Percentiles rank a stretch among this genome's conserved stretches.
Conservation (phyloP, 2,888 invertebrate species). For the Agrochola circellaris region DNA sequence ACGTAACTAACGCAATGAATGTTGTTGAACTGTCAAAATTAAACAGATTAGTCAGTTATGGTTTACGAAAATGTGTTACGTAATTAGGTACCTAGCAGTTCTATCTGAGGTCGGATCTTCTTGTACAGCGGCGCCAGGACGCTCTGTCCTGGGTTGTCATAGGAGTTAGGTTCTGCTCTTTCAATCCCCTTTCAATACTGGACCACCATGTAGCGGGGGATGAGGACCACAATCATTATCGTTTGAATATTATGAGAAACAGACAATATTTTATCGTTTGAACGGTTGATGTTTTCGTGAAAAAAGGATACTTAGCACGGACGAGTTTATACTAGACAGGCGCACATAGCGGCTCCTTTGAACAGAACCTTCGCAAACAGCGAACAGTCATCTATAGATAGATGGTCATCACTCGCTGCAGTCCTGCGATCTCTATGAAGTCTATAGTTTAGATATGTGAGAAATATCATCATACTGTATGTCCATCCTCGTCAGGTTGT, state of each 20-base stretch:
- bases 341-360: not conserved
- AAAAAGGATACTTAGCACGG: not conserved
- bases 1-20: too few species aligned
- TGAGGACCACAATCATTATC: not conserved
- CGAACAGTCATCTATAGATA: too few species aligned
- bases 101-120: too few species aligned
- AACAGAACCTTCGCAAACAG: not conserved
- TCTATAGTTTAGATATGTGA: not conserved
- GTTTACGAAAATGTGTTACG: too few species aligned
- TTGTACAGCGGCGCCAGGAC: too few species aligned
- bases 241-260: not conserved
- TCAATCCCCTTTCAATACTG: too few species aligned
- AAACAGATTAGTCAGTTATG: too few species aligned
- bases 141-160: too few species aligned
- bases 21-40: too few species aligned
- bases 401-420: not conserved
- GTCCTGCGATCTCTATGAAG: not conserved
- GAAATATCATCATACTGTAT: constrained; percentile 79
- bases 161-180: too few species aligned
- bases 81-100: too few species aligned
- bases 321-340: not conserved
- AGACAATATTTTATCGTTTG: not conserved
- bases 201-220: not conserved
- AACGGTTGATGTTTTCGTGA: not conserved
- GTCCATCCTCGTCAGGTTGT: constrained; percentile 86